Conservation (phyloP, 2,888 invertebrate genomes). For the Spisula subtruncata region DNA sequence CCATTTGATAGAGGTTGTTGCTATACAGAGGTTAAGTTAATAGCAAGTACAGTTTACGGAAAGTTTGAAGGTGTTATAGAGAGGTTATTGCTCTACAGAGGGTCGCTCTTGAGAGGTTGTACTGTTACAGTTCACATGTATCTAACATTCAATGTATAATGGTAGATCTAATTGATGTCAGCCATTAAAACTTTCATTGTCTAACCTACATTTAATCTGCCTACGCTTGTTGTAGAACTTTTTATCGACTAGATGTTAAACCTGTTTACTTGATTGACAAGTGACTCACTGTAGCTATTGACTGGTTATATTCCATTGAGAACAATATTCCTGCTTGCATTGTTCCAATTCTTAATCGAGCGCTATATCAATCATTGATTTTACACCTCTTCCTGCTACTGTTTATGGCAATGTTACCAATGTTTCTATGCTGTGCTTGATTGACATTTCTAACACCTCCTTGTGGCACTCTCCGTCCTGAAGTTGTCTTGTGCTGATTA, state of each 20-base stretch:
- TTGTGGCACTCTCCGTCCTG: slow-evolving; percentile 39
- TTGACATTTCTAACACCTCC: slow-evolving; percentile 47
- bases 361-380: slow-evolving; percentile 47
- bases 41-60: too few relatives aligned
- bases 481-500: slow-evolving; percentile 46
- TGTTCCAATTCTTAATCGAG: slow-evolving; percentile 29
- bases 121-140: not conserved
- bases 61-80: too few relatives aligned
- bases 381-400: slow-evolving; percentile 37
- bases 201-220: not conserved
- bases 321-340: slow-evolving; percentile 26
- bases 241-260: not conserved
- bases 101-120: too few relatives aligned
- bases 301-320: slow-evolving; percentile 32
- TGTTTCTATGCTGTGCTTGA: slow-evolving; percentile 45
- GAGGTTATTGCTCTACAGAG: too few relatives aligned
- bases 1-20: too few relatives aligned
- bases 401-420: slow-evolving; percentile 45
- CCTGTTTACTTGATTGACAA: slow-evolving; percentile 35
- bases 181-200: not conserved
- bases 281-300: slow-evolving; percentile 30
- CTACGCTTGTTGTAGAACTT: not conserved
- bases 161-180: not conserved
- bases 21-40: too few relatives aligned
- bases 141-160: not conserved